These are phyloP conservation scores for Phthorimaea operculella DNA, from an alignment of 1,140 invertebrate genomes.

Conservation along the genomic window DNA sequence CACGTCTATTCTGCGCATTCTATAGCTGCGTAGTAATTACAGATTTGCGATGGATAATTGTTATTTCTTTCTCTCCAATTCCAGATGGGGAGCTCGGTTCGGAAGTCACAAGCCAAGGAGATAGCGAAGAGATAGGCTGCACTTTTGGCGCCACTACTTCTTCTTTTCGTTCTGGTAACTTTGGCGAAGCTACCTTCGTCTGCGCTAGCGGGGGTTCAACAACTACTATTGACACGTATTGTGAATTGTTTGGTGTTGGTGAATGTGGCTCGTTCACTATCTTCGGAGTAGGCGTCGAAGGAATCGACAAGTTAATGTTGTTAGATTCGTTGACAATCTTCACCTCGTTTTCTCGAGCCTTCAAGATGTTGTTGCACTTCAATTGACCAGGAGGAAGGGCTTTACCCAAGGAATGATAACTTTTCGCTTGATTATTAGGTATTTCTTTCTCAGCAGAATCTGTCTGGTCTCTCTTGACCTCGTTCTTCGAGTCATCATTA, in stretches of 20 bases:
- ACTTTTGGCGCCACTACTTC: constrained; percentile 41
- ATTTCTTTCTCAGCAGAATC: constrained; percentile 69
- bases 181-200: constrained; percentile 42
- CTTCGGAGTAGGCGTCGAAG: constrained; percentile 57
- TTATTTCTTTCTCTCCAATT: constrained; percentile 76
- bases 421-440: constrained; percentile 76
- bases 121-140: constrained; percentile 67
- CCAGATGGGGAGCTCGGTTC: constrained; percentile 74
- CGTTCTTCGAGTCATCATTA: constrained; percentile 69
- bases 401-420: constrained; percentile 69
- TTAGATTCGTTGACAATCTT: constrained; percentile 61
- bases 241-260: constrained; percentile 63
- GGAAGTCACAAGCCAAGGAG: constrained; percentile 84
- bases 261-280: constrained; percentile 49
- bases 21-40: constrained; percentile 87
- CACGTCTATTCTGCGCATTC: constrained; percentile 13
- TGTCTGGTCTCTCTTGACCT: constrained; percentile 69
- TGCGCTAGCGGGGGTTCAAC: constrained; percentile 65
- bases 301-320: constrained; percentile 50
- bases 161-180: constrained; percentile 41
- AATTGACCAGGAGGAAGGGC: constrained; percentile 87
- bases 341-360: constrained; percentile 73
- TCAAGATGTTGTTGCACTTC: constrained; percentile 96
- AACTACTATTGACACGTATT: constrained; percentile 70
- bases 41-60: constrained; percentile 76